phyloP scores from a whole-genome alignment of 1,140 invertebrate genomes.

The Wiebesia pumilae region DNA sequence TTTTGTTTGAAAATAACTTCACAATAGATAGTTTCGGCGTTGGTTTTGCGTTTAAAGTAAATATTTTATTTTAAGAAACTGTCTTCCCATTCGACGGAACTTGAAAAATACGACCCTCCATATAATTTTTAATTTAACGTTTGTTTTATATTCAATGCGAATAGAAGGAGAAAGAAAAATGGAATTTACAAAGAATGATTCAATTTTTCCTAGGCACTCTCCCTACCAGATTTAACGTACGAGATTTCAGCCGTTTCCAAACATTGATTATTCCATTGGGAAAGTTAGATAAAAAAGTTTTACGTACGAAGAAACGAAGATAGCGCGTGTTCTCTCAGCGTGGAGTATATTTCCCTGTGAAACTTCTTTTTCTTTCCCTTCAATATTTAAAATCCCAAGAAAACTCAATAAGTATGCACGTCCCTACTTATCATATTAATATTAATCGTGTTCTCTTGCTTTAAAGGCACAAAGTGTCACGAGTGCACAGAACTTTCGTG shows the following conservation, averaged over 20 bases:
- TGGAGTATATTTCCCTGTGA: neutral
- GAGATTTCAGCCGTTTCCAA: neutral
- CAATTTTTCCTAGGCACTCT: neutral
- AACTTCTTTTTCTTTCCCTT: neutral
- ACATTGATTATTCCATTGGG: slow-evolving; percentile 29
- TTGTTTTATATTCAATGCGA: neutral
- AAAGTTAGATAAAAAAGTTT: slow-evolving; percentile 31
- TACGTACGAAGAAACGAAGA: neutral
- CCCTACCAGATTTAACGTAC: neutral
- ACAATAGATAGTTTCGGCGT: neutral
- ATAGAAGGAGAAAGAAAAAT: neutral
- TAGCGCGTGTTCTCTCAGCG: neutral
- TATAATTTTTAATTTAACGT: neutral
- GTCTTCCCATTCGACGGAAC: neutral
- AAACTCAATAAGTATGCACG: neutral
- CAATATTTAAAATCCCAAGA: neutral
- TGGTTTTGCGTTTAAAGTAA: neutral
- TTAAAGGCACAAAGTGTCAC: too few species aligned
- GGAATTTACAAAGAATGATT: neutral
- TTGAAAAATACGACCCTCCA: neutral
- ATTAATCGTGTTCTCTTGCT: neutral
- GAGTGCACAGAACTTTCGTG: neutral
- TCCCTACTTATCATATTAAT: neutral
- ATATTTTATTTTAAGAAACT: neutral
- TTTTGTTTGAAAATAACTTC: neutral